A percentile compares a stretch with the other conserved stretches of the same genome.
Conservation (phyloP, 2,888 invertebrate species). For the Nemurella pictetii region DNA sequence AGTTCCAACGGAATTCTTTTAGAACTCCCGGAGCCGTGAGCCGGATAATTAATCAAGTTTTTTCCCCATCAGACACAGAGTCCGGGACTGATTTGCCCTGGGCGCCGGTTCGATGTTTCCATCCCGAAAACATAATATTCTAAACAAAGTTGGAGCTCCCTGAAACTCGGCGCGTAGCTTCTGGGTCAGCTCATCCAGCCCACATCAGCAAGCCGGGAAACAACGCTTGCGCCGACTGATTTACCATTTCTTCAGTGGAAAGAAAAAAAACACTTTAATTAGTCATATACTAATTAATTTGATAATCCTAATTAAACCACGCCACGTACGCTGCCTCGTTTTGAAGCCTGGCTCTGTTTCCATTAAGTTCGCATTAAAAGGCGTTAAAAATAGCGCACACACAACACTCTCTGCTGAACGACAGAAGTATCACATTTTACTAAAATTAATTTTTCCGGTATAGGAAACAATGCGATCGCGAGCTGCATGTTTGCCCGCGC, state of each 20-base stretch:
- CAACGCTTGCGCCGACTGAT: neutral
- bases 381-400: neutral
- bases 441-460: neutral
- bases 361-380: neutral
- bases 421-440: neutral
- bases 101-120: too few relatives aligned
- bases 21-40: neutral
- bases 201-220: too few relatives aligned
- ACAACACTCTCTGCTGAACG: neutral
- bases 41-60: neutral
- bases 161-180: too few relatives aligned
- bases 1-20: neutral
- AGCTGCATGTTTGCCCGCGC: neutral
- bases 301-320: neutral
- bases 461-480: neutral
- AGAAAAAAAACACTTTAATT: slow-evolving; percentile 29
- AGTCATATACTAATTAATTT: slow-evolving; percentile 31
- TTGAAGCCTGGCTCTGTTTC: too few relatives aligned
- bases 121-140: too few relatives aligned
- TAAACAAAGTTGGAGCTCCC: too few relatives aligned
- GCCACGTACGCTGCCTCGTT: neutral
- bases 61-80: too few relatives aligned
- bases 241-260: neutral
- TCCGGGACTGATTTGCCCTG: too few relatives aligned
- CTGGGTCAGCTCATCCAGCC: too few relatives aligned